phyloP scores from a whole-genome alignment of 53 echinoderm and acorn worm genomes.

The Echinometra lucunter region DNA sequence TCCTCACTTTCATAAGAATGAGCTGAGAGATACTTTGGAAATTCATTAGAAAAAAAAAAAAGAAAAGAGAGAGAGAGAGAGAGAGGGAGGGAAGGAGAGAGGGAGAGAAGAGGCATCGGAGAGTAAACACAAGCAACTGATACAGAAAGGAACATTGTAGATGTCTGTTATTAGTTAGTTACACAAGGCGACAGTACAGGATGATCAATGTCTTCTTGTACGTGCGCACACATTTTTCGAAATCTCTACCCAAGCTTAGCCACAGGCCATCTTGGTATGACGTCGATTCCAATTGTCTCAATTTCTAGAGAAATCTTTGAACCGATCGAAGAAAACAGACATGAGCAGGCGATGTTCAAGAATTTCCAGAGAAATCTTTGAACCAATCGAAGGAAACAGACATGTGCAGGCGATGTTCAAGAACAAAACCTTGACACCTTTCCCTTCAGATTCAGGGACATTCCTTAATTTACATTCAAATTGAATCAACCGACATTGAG shows the following conservation, averaged over 20 bases:
- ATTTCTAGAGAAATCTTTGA: not conserved
- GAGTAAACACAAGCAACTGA: not conserved
- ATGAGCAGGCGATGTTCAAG: not conserved
- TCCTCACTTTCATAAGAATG: not conserved
- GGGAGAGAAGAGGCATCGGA: not conserved
- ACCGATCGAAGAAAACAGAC: not conserved
- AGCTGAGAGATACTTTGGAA: not conserved
- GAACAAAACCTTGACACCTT: constrained; percentile 36
- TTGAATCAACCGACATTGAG: constrained; percentile 11
- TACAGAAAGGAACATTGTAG: not conserved
- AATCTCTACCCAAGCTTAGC: not conserved
- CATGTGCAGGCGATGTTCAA: not conserved
- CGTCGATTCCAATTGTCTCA: not conserved
- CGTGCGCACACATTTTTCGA: not conserved
- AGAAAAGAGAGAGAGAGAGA: not conserved
- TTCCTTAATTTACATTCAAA: not conserved
- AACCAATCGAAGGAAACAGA: not conserved
- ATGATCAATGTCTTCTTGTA: not conserved
- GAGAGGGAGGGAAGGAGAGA: not conserved
- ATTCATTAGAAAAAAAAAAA: not conserved
- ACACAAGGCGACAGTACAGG: not conserved
- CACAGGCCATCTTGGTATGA: not conserved
- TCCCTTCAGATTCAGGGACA: not conserved
- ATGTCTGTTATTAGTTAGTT: not conserved
- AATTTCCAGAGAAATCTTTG: not conserved